Percentiles rank a stretch among this genome's conserved stretches.
phyloP scores from a whole-genome alignment of 2,888 invertebrate species.

The Amphipyra tragopoginis region DNA sequence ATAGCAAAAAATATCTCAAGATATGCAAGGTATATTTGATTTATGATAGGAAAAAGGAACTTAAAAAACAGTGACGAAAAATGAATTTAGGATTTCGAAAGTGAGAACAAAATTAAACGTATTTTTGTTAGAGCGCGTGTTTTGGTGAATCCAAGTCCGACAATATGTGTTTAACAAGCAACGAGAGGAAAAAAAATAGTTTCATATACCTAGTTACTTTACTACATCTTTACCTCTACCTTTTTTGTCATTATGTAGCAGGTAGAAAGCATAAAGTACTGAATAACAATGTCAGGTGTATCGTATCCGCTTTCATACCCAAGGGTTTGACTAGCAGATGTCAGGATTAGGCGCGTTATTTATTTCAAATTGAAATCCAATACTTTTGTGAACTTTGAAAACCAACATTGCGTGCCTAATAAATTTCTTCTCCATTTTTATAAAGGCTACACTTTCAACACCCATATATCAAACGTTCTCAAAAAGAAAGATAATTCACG shows the following conservation, averaged over 20 bases:
- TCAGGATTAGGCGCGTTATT: constrained; percentile 29
- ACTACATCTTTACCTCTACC: background rate
- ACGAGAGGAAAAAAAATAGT: no score
- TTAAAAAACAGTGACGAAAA: constrained; percentile 9
- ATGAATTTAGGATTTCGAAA: constrained; percentile 8
- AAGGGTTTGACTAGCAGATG: constrained; percentile 48
- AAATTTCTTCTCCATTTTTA: constrained; percentile 18
- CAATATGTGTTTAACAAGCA: no score
- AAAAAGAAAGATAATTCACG: background rate
- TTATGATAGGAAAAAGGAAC: constrained; percentile 46
- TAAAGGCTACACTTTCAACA: constrained; percentile 9
- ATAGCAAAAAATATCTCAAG: constrained; percentile 42
- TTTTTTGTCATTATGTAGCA: background rate
- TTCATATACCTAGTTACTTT: background rate
- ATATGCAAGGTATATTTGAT: constrained; percentile 43
- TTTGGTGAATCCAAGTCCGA: background rate
- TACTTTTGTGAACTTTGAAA: constrained; percentile 34
- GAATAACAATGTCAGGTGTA: constrained; percentile 23
- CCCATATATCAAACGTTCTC: background rate
- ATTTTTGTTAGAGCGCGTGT: background rate
- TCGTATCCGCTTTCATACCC: constrained; percentile 23
- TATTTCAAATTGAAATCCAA: constrained; percentile 42
- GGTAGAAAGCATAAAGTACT: constrained; percentile 20
- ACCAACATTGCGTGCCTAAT: constrained; percentile 14
- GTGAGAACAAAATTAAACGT: constrained; percentile 6